A percentile compares a stretch with the other conserved stretches of the same genome.
Conservation (phyloP, 2,113 vertebrate species). For the Pedionomus torquatus region DNA sequence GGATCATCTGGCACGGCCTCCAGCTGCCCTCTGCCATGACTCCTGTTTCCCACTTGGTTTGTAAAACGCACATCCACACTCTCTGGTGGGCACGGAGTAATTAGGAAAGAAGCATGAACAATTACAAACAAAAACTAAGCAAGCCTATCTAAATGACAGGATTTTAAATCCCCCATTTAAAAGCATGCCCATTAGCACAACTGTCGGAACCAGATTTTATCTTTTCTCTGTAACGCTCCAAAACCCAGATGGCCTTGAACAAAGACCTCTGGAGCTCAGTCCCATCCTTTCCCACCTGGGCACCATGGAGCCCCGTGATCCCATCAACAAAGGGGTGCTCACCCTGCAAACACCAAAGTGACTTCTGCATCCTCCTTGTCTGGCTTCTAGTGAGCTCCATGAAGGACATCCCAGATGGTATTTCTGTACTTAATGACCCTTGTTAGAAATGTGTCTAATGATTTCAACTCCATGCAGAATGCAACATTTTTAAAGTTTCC, state of each 20-base stretch:
- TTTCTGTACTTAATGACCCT: accelerated
- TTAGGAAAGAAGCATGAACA: not conserved
- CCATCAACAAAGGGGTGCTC: accelerated
- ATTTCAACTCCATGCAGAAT: not conserved
- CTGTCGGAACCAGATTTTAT: accelerated
- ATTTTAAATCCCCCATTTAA: not conserved
- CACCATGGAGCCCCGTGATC: not conserved
- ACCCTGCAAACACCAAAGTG: accelerated
- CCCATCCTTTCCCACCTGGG: accelerated
- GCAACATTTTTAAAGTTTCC: not conserved
- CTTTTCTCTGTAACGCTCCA: not conserved
- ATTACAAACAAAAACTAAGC: not conserved
- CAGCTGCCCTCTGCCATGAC: not conserved
- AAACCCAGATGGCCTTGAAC: not conserved
- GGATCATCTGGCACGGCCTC: not conserved
- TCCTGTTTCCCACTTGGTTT: not conserved
- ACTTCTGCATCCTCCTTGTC: not conserved
- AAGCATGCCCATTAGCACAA: accelerated
- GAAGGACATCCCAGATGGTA: too few species aligned
- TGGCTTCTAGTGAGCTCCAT: not conserved
- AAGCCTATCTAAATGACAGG: accelerated
- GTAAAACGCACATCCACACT: not conserved
- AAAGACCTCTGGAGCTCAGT: not conserved
- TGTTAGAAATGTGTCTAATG: not conserved
- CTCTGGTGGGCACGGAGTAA: not conserved